These are phyloP conservation scores for Brachyhypopomus occidentalis DNA, from an alignment of 2,113 vertebrate genomes.

Conservation along the genomic window DNA sequence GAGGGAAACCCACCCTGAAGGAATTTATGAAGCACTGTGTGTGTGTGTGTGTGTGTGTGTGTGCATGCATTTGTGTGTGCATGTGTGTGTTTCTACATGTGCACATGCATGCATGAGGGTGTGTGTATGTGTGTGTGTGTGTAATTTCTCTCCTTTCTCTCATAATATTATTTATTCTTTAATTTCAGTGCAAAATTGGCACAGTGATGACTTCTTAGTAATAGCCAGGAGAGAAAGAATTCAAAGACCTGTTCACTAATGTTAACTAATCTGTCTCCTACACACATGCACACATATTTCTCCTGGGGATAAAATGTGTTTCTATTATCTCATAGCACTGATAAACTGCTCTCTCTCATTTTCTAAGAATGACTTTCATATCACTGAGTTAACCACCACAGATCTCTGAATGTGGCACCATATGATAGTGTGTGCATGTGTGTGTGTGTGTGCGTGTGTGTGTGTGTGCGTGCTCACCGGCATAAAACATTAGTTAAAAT, in stretches of 20 bases:
- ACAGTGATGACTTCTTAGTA: not conserved
- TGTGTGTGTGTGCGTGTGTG: not conserved
- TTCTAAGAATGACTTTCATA: not conserved
- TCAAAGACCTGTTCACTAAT: not conserved
- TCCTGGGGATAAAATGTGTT: slow-evolving; percentile 5
- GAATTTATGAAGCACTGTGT: slow-evolving; percentile 19
- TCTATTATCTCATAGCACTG: slow-evolving; percentile 5
- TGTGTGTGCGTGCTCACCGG: no score
- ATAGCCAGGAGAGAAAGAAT: not conserved
- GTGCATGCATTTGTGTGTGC: slow-evolving; percentile 19
- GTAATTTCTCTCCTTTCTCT: not conserved
- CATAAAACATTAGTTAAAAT: not conserved
- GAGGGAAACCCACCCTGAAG: slow-evolving; percentile 34
- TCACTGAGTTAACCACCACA: slow-evolving; percentile 8
- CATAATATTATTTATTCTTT: slow-evolving; percentile 20
- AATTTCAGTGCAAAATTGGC: not conserved
- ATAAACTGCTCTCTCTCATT: slow-evolving; percentile 9
- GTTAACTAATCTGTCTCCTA: no score
- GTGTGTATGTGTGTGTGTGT: slow-evolving; percentile 21
- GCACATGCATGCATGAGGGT: not conserved
- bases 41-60: slow-evolving; percentile 27
- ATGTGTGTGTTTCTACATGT: not conserved
- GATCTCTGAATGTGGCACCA: not conserved
- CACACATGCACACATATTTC: not conserved
- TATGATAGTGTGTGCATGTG: slow-evolving; percentile 1